Conservation (phyloP, 2,888 invertebrate genomes). For the Elmis aenea region DNA sequence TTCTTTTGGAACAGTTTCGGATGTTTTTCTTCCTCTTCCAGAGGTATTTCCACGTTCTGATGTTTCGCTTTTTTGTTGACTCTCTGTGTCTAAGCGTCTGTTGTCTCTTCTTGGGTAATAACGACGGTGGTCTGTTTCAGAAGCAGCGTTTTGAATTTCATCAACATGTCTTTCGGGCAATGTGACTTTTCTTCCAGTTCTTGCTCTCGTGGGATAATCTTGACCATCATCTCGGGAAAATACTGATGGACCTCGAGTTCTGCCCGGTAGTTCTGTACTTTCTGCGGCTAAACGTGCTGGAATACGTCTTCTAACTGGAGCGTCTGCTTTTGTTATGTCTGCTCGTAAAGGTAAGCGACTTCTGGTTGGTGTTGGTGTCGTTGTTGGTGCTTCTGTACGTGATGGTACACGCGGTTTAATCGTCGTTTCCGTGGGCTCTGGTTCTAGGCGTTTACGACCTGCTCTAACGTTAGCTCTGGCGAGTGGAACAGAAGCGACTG, state of each 20-base stretch:
- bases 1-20: no score
- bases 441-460: constrained; percentile 14
- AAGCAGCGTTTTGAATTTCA: background rate
- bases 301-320: no score
- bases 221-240: constrained; percentile 27
- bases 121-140: background rate
- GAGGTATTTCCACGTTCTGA: background rate
- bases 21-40: background rate
- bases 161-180: constrained; percentile 1
- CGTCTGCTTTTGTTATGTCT: no score
- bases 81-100: no score
- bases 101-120: background rate
- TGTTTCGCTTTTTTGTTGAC: background rate
- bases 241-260: constrained; percentile 26
- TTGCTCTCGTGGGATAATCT: constrained; percentile 29
- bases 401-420: no score
- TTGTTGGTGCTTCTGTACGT: constrained; percentile 5
- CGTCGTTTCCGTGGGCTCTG: background rate
- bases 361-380: constrained; percentile 5
- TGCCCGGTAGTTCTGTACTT: constrained; percentile 8
- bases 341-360: no score
- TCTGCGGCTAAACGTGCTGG: constrained; percentile 3
- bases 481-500: background rate
- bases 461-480: constrained; percentile 5
- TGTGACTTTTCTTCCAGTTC: constrained; percentile 33